Conservation (phyloP, 2,888 invertebrate genomes). For the Noctua janthina region DNA sequence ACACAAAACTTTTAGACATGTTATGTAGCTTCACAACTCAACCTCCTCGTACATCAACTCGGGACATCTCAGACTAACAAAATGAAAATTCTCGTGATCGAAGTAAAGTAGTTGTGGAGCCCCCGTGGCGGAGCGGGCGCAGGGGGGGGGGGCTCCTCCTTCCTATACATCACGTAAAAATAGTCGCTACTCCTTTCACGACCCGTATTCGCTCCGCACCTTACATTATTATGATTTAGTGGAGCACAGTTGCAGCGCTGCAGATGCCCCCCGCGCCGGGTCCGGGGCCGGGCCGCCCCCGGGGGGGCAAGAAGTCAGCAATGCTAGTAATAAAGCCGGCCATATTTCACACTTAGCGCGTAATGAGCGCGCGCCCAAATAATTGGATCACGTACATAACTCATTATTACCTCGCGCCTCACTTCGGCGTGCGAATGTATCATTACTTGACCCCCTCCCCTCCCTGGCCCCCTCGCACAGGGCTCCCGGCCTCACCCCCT, state of each 20-base stretch:
- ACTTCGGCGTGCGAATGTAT: conserved; percentile 87
- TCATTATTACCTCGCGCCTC: conserved; percentile 91
- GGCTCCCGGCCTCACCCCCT: conserved; percentile 41
- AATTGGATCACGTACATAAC: conserved; percentile 91
- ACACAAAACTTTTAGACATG: not conserved
- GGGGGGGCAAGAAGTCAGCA: conserved; percentile 79
- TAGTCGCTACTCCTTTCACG: conserved; percentile 69
- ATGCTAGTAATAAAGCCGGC: conserved; percentile 89
- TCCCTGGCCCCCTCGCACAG: conserved; percentile 35
- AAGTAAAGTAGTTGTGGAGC: conserved; percentile 39
- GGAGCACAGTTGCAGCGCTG: conserved; percentile 86
- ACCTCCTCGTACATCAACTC: not conserved
- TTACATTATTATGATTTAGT: conserved; percentile 89
- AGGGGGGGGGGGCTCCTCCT: conserved; percentile 45
- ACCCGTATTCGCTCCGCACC: conserved; percentile 78
- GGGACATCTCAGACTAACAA: conserved; percentile 17
- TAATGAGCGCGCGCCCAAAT: conserved; percentile 91
- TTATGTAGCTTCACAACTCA: not conserved
- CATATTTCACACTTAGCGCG: conserved; percentile 91
- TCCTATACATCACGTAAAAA: conserved; percentile 68
- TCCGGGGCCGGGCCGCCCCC: conserved; percentile 29
- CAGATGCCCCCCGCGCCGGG: conserved; percentile 70
- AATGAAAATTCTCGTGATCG: conserved; percentile 51
- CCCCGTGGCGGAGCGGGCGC: conserved; percentile 6
- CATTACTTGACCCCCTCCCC: conserved; percentile 79